Evolutionary conservation across 1,140 invertebrate species (phyloP), one percentile per base, ranked within the genome.

Genomic region (Philopotamus ludificatus): DNA sequence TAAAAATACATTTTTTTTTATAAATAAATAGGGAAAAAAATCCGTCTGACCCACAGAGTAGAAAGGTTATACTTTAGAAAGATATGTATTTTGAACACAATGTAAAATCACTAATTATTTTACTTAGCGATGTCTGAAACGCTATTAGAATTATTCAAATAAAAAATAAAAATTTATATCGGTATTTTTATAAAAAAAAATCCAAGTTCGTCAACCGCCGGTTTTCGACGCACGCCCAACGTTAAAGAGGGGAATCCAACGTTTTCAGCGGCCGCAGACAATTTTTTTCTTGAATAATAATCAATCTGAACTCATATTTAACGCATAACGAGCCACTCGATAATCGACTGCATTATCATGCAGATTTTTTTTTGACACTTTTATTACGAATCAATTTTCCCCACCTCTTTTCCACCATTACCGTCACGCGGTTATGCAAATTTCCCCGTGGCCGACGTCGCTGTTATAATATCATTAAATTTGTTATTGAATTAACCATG

Each of bases 331-430:
- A 57, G 53, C 28, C 42, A 23, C 26, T 57, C 54, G 44, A 58
- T 42, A n/a, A 58, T 22, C 21, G 18, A 20, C 12, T 41, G 20
- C 25, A 58, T 58, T 58, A 58, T 42, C 44, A 58, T 58, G 54
- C 20, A 58, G 44, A 58, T 58, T 50, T 21, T 50, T 34, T 18
- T 25, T 58, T 15, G 34, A 53, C 50, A 53, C 50, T 55, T 58
- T 58, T 58, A 58, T 42, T 12, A 58, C 10, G 54, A 58, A 44
- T 58, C 12, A 58, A 58, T 58, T 58, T 58, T 58, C 54, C 23
- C 8, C 16, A 54, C 21, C 20, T 34, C 23, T 49, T 49, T 20
- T 20, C 18, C n/a, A 28, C 12, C 7, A 54, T 25, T 34, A 34
- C 41, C 51, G 20, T 54, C 25, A 34, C 23, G 23, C 15, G 25